Conservation (phyloP, 2,797 vertebrate genomes). For the Micrastur ruficollis region DNA sequence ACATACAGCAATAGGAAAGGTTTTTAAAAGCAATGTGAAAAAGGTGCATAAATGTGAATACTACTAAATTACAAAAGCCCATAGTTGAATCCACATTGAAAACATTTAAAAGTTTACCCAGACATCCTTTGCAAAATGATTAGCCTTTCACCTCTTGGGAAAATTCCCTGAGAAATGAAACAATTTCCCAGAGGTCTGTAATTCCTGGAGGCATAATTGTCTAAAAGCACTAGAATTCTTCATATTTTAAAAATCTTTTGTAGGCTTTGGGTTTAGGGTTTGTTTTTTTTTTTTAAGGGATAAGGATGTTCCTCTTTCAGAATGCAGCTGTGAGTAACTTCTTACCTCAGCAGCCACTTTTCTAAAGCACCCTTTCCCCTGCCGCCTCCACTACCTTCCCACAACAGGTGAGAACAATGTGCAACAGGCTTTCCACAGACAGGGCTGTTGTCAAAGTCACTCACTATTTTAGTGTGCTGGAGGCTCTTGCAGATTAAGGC, state of each 20-base stretch:
- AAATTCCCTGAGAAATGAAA: neutral
- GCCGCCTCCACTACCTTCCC: neutral
- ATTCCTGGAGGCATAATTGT: neutral
- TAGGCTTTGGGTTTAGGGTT: neutral
- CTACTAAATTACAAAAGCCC: neutral
- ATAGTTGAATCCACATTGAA: neutral
- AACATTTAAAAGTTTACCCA: neutral
- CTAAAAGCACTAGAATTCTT: neutral
- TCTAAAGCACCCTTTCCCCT: neutral
- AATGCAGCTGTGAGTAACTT: neutral
- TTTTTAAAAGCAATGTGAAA: neutral
- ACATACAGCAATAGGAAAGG: neutral
- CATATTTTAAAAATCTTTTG: neutral
- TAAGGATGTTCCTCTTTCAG: neutral
- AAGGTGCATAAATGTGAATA: neutral
- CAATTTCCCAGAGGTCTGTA: neutral
- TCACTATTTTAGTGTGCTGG: neutral
- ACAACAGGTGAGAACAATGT: neutral
- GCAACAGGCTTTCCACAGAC: neutral
- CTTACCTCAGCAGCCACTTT: neutral
- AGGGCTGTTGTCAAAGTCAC: neutral
- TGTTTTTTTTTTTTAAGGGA: rapidly evolving
- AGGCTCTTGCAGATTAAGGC: neutral
- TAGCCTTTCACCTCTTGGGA: neutral
- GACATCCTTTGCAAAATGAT: neutral